Evolutionary conservation across 2,113 vertebrate genomes (phyloP).

Genomic region (Martes martes): DNA sequence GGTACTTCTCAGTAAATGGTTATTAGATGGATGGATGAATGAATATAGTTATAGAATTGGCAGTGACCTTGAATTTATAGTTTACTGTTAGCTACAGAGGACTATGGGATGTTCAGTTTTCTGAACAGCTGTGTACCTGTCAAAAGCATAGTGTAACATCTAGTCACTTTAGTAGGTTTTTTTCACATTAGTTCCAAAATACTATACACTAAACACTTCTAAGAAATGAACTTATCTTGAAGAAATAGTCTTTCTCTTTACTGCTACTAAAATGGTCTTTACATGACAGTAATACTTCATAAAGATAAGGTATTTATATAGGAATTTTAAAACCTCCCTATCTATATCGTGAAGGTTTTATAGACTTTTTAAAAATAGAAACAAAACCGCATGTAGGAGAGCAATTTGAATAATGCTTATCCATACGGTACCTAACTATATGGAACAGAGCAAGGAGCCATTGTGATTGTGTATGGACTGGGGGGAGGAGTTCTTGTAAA

Average conservation of each 20-base stretch:
- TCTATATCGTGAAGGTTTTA: not conserved
- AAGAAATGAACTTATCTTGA: not conserved
- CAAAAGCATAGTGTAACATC: constrained; percentile 15
- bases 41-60: constrained; percentile 1
- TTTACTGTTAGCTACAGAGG: not conserved
- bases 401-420: not conserved
- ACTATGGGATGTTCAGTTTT: constrained; percentile 10
- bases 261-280: constrained; percentile 8
- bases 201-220: not conserved
- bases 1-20: not conserved
- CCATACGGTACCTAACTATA: not conserved
- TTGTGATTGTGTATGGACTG: not conserved
- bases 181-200: not conserved
- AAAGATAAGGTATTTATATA: not conserved
- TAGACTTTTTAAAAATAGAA: not conserved
- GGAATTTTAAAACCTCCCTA: not conserved
- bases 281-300: not conserved
- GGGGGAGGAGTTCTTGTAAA: not conserved
- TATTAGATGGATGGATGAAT: not conserved
- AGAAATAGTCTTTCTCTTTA: not conserved
- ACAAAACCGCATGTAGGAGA: not conserved
- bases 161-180: not conserved
- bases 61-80: not conserved
- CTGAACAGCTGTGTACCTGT: not conserved
- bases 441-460: not conserved